Percentiles rank a stretch among this genome's conserved stretches.
phyloP scores from a whole-genome alignment of 2,113 vertebrate genomes.

The Cathartes aura region DNA sequence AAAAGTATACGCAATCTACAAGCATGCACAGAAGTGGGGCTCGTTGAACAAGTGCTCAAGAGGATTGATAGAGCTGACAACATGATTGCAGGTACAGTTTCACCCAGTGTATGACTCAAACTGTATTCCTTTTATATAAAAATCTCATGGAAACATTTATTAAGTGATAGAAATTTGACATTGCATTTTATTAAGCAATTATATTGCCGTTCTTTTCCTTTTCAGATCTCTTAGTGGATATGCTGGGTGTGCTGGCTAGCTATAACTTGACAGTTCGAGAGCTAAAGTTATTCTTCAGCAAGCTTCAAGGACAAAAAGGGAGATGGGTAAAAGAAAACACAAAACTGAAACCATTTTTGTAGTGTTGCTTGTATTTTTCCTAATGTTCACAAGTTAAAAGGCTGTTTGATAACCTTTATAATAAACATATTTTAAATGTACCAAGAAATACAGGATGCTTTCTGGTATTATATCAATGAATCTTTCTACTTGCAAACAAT shows the following conservation, averaged over 20 bases:
- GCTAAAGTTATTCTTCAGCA: constrained; percentile 97
- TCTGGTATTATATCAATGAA: neutral
- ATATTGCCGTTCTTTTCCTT: neutral
- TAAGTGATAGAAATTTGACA: neutral
- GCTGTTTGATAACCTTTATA: neutral
- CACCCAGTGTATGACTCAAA: neutral
- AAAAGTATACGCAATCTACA: constrained; percentile 96
- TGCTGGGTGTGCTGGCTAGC: constrained; percentile 94
- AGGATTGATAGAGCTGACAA: constrained; percentile 86
- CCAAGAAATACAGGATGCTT: neutral
- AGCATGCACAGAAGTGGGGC: constrained; percentile 89
- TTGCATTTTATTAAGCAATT: neutral
- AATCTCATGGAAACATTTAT: neutral
- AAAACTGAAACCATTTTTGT: neutral
- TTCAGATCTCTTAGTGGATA: constrained; percentile 95
- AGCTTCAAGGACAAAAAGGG: constrained; percentile 92
- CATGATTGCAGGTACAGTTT: constrained; percentile 92
- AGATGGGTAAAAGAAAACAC: constrained; percentile 89
- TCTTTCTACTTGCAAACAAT: neutral
- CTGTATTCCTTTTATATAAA: neutral
- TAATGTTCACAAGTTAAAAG: neutral
- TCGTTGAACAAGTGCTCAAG: constrained; percentile 89
- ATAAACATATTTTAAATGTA: neutral
- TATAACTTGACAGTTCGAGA: constrained; percentile 98
- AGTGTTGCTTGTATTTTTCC: neutral